Evolutionary conservation across 2,797 vertebrate genomes (phyloP).

Genomic region (Delichon dasypus): DNA sequence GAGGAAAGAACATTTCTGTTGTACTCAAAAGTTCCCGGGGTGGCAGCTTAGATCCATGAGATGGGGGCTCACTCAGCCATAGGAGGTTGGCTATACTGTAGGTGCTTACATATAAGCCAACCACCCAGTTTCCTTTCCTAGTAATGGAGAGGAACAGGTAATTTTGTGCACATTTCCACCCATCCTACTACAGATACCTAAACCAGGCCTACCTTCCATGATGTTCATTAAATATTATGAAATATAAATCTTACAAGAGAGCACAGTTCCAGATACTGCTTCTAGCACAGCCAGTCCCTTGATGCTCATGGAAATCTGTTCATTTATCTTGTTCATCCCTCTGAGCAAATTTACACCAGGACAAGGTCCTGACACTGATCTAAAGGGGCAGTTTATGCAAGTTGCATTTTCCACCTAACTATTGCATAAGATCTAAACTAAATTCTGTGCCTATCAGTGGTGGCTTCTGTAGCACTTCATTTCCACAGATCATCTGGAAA

Average conservation of each 20-base stretch:
- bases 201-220: background rate
- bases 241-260: background rate
- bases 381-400: background rate
- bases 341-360: background rate
- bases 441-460: background rate
- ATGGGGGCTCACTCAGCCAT: background rate
- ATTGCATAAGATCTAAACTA: background rate
- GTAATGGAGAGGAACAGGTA: background rate
- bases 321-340: background rate
- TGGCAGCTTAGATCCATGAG: background rate
- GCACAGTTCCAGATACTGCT: background rate
- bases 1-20: background rate
- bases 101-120: background rate
- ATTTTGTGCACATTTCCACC: background rate
- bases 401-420: background rate
- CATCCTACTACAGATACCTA: background rate
- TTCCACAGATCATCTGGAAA: background rate
- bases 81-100: background rate
- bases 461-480: background rate
- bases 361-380: background rate
- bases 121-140: background rate
- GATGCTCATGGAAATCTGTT: background rate
- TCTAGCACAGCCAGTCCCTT: background rate
- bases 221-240: background rate
- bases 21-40: background rate